Conservation (phyloP, 92 coral and sea anemone species). For the Epizoanthus stellaris region DNA sequence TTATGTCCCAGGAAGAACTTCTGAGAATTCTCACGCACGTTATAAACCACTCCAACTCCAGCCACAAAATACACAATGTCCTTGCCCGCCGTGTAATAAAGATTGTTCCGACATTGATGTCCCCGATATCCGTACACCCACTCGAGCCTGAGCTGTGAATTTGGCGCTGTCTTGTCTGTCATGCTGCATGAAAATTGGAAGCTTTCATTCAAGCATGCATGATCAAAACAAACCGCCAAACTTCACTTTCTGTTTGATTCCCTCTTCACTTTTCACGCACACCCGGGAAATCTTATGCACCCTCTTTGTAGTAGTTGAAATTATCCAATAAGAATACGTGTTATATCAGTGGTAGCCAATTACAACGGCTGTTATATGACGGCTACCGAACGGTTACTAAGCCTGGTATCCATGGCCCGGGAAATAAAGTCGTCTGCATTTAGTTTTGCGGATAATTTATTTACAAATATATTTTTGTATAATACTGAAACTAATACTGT, state of each 20-base stretch:
- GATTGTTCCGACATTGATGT: conserved; percentile 96
- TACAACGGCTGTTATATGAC: neutral
- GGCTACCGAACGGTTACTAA: neutral
- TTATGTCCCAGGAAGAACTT: conserved; percentile 95
- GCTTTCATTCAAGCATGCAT: conserved; percentile 28
- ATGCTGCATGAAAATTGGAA: conserved; percentile 49
- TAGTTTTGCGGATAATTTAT: too few relatives aligned
- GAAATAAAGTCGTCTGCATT: too few relatives aligned
- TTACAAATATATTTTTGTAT: too few relatives aligned
- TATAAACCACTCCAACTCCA: conserved; percentile 96
- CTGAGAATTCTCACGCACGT: conserved; percentile 85
- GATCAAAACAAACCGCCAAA: conserved; percentile 19
- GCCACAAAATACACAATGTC: conserved; percentile 98
- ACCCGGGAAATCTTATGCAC: conserved; percentile 28
- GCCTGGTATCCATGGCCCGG: too few relatives aligned
- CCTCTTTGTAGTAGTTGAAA: conserved; percentile 1
- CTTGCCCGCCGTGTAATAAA: conserved; percentile 85
- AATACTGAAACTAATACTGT: too few relatives aligned
- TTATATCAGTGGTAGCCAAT: conserved; percentile 22
- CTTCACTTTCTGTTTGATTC: too few relatives aligned
- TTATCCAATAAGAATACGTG: conserved; percentile 21
- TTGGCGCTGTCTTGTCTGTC: conserved; percentile 98
- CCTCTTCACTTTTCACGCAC: neutral
- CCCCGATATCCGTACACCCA: conserved; percentile 99
- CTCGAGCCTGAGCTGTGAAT: conserved; percentile 90